Conservation (phyloP, 2,113 vertebrate species). For the Abramis brama region DNA sequence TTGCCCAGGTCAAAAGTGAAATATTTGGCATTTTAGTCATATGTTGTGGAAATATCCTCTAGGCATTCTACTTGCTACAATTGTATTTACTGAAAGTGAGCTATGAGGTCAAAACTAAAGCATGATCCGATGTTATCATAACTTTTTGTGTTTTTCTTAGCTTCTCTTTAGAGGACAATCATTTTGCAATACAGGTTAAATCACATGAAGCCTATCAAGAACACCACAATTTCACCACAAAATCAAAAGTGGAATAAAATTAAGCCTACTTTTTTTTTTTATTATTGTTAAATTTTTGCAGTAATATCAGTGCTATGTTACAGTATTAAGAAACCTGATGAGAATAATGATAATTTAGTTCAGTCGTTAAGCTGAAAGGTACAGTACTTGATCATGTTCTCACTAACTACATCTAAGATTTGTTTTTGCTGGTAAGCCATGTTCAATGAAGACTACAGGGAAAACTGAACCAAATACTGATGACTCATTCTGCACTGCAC, state of each 20-base stretch:
- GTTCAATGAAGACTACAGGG: neutral
- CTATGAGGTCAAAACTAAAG: neutral
- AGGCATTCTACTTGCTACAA: neutral
- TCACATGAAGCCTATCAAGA: too few relatives aligned
- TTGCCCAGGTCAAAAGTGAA: slow-evolving; percentile 16
- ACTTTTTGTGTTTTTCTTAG: neutral
- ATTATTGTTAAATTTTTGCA: too few relatives aligned
- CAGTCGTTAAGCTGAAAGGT: neutral
- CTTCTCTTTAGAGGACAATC: too few relatives aligned
- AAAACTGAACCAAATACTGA: neutral
- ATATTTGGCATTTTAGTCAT: slow-evolving; percentile 65
- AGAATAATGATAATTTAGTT: neutral
- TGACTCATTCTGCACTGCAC: neutral
- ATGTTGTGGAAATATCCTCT: neutral
- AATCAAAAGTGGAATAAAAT: too few relatives aligned
- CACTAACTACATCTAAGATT: neutral
- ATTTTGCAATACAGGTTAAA: too few relatives aligned
- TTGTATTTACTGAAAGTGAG: neutral
- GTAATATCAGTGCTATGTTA: neutral
- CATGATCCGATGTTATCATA: neutral
- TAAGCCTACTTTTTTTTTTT: too few relatives aligned
- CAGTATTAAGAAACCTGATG: neutral
- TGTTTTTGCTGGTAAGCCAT: neutral
- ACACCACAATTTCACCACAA: too few relatives aligned
- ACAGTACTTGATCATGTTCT: neutral